These are phyloP conservation scores for Spisula solida DNA, from an alignment of 2,888 invertebrate genomes.

Conservation along the genomic window DNA sequence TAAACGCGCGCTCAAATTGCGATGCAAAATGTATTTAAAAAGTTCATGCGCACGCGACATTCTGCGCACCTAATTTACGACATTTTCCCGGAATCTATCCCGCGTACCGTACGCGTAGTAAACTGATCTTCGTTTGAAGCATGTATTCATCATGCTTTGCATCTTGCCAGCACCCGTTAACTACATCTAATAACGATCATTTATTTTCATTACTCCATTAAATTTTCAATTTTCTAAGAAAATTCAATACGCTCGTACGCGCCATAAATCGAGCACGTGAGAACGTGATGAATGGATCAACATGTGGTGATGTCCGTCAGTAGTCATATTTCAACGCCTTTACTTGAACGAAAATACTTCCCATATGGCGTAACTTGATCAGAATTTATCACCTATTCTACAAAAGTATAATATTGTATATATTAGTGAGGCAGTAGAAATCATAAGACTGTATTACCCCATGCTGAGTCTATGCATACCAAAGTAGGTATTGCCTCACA, in stretches of 20 bases:
- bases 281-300: conserved; percentile 52
- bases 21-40: background rate
- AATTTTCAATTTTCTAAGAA: conserved; percentile 53
- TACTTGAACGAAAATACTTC: conserved; percentile 16
- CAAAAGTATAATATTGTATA: conserved; percentile 39
- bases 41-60: background rate
- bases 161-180: conserved; percentile 36
- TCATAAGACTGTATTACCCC: conserved; percentile 37
- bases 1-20: background rate
- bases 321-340: conserved; percentile 46
- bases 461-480: conserved; percentile 42
- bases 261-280: conserved; percentile 33
- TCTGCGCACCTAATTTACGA: conserved; percentile 20
- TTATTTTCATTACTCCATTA: conserved; percentile 66
- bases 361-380: conserved; percentile 34
- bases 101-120: conserved; percentile 8
- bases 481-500: conserved; percentile 46
- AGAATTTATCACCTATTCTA: conserved; percentile 44
- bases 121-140: conserved; percentile 28
- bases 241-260: conserved; percentile 27
- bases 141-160: conserved; percentile 48
- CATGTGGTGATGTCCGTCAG: conserved; percentile 45
- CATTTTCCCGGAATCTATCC: background rate
- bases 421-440: conserved; percentile 12
- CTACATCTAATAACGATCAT: conserved; percentile 48